Conservation (phyloP, 2,888 invertebrate genomes). For the Thecophora atra region DNA sequence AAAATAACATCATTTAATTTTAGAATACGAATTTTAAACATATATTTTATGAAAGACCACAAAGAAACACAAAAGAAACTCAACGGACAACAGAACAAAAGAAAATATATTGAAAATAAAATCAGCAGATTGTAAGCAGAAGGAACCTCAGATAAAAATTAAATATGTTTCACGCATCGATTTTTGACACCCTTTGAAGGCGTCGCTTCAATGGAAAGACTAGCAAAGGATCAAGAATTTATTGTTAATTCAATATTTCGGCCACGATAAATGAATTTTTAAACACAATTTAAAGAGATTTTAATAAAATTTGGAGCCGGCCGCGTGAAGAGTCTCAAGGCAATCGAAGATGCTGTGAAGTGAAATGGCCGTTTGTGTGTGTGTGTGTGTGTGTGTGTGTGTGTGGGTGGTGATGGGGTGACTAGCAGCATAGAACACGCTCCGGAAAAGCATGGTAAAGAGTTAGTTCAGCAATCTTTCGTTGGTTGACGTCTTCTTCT, state of each 20-base stretch:
- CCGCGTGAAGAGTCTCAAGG: constrained; percentile 3
- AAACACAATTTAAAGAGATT: constrained; percentile 37
- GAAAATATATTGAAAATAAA: too few species aligned
- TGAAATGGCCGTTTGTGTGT: constrained; percentile 32
- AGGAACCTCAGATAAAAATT: constrained; percentile 3
- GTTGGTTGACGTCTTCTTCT: constrained; percentile 21
- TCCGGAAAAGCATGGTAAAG: background rate
- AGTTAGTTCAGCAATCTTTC: background rate
- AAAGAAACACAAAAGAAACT: background rate
- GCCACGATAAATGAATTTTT: constrained; percentile 58
- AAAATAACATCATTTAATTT: constrained; percentile 5
- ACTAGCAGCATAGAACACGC: constrained; percentile 9
- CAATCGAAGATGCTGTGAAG: constrained; percentile 5
- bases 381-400: constrained; percentile 42
- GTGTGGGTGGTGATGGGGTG: constrained; percentile 32
- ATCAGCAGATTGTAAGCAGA: too few species aligned
- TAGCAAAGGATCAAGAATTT: constrained; percentile 9
- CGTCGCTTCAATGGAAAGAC: background rate
- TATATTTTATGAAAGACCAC: constrained; percentile 17
- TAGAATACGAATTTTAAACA: constrained; percentile 19
- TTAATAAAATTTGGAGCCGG: constrained; percentile 39
- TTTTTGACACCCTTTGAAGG: background rate
- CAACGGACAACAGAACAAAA: background rate
- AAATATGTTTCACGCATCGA: background rate
- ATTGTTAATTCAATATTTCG: constrained; percentile 59